phyloP scores from a whole-genome alignment of 2,888 invertebrate genomes.

The Lumbricus terrestris region DNA sequence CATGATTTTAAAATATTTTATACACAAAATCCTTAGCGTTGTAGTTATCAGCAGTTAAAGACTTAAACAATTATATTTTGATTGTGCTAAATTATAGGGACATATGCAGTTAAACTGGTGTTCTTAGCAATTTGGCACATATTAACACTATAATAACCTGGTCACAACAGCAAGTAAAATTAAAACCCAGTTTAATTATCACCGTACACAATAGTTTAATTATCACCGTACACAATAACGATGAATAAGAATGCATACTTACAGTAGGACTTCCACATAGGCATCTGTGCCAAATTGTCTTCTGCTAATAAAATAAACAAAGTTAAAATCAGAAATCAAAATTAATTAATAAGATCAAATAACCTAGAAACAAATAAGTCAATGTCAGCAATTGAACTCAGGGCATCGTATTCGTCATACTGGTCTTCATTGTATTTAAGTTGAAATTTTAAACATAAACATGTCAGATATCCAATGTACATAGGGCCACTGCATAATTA shows the following conservation, averaged over 20 bases:
- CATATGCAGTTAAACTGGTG: not conserved
- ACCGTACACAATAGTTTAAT: not conserved
- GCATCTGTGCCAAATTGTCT: conserved; percentile 40
- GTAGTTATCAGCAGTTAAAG: not conserved
- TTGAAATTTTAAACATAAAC: not conserved
- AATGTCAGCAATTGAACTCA: not conserved
- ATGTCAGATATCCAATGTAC: too few relatives aligned
- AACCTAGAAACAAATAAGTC: not conserved
- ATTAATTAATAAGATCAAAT: not conserved
- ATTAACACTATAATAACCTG: too few relatives aligned
- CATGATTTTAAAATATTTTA: not conserved
- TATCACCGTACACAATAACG: not conserved
- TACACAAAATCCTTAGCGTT: not conserved
- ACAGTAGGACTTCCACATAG: conserved; percentile 43
- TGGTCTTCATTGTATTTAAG: not conserved
- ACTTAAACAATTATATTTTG: not conserved
- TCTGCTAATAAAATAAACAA: conserved; percentile 33
- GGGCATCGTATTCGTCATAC: not conserved
- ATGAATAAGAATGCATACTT: conserved; percentile 27
- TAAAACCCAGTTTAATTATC: not conserved
- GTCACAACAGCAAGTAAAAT: not conserved
- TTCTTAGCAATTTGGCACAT: not conserved
- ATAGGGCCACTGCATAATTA: too few relatives aligned
- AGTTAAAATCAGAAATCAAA: not conserved
- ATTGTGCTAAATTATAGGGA: not conserved